Evolutionary conservation across 2,113 vertebrate species (phyloP).

Genomic region (Zosterops hypoxanthus): DNA sequence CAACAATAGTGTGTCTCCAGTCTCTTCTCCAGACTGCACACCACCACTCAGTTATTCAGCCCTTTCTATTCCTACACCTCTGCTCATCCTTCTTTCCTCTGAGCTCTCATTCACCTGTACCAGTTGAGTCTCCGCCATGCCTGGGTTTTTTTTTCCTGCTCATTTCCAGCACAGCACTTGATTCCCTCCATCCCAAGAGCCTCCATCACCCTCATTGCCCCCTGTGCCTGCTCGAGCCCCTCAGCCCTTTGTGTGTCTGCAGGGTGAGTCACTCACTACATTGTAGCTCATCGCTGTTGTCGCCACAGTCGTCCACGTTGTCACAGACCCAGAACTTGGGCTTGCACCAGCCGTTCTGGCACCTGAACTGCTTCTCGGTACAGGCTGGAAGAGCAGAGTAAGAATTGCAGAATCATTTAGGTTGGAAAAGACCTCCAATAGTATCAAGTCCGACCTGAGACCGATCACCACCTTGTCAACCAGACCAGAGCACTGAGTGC

Average conservation of each 20-base stretch:
- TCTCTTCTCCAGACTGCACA: background rate
- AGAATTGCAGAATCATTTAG: background rate
- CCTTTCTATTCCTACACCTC: background rate
- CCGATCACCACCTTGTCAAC: background rate
- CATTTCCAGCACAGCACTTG: background rate
- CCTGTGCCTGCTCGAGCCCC: background rate
- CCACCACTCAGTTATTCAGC: background rate
- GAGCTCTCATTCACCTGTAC: background rate
- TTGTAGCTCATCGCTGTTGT: slow-evolving; percentile 84
- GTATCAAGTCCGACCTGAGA: background rate
- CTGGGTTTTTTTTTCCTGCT: background rate
- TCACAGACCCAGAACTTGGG: slow-evolving; percentile 90
- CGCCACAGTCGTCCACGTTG: slow-evolving; percentile 87
- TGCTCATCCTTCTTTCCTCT: background rate
- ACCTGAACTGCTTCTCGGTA: slow-evolving; percentile 71
- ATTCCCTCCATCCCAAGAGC: background rate
- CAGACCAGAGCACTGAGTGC: background rate
- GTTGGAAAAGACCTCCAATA: background rate
- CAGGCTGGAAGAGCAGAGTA: slow-evolving; percentile 61
- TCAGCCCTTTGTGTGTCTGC: background rate
- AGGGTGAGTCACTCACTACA: slow-evolving; percentile 78
- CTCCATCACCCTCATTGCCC: rapidly evolving
- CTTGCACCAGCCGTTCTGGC: slow-evolving; percentile 86
- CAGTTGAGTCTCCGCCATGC: background rate
- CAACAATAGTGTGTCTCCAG: background rate